Base-by-base conservation (phyloP, 1,140 invertebrate species). In the Pteromalus puparum region DNA sequence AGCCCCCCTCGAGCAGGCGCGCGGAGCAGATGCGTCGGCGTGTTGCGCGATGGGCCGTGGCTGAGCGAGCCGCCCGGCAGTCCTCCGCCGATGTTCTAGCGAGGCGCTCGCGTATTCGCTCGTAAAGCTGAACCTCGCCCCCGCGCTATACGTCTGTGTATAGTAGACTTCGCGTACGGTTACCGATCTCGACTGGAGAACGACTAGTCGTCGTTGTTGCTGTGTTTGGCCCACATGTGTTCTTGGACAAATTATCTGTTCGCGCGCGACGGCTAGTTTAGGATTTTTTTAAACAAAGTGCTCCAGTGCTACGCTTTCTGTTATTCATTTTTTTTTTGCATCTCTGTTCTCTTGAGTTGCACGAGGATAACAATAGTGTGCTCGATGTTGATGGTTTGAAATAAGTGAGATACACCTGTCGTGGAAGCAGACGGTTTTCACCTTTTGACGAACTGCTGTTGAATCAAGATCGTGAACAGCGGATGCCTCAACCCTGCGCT, bases 71-170 rank as follows among this genome's bases (percentile, higher is more conserved):
- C 85, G 85, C 83, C 87, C 87, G 89, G 85, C 91, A 92, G 91
- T 92, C 89, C 88, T 89, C 91, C 87, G 90, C 88, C 89, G 90
- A 91, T 90, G 88, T 88, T 85, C 90, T 88, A 89, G 86, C 89
- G 88, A 91, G 91, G 81, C 89, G 88, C 88, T 85, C 84, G 86
- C 82, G 53, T 9, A 48, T n/a, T 13, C 67, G 67, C 67, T n/a
- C 24, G 67, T 28, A 70, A 70, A 10, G 28, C 67, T 6, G 53
- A 61, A n/a, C 53, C 53, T 26, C 67, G 67, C 67, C 12, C 24
- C 67, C 67, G 26, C 67, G 24, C 67, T 30, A 1, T 70, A 26
- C 26, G 67, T 13, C 24, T 70, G 61, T 65, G 61, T 21, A n/a
- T 65, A 12, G 10, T 42, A 9, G 7, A 42, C 7, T 42, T 42